phyloP scores from a whole-genome alignment of 2,113 vertebrate genomes.

The Upupa epops region DNA sequence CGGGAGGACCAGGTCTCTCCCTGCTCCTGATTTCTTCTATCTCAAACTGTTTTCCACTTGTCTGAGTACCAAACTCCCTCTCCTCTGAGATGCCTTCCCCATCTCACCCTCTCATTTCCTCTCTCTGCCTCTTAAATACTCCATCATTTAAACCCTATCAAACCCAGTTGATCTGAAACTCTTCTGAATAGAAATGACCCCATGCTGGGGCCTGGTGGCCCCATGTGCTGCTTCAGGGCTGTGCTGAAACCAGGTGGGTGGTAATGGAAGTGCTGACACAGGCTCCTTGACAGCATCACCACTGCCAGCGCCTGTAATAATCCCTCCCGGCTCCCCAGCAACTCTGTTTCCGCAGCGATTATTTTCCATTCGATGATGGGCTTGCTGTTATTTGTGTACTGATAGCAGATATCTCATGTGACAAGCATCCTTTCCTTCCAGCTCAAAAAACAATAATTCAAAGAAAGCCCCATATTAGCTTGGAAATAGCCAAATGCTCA shows the following conservation, averaged over 20 bases:
- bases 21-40: neutral
- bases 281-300: slow-evolving; percentile 38
- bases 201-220: neutral
- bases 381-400: slow-evolving; percentile 69
- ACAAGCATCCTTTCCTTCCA: slow-evolving; percentile 67
- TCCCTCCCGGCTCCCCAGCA: slow-evolving; percentile 28
- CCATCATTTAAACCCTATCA: slow-evolving; percentile 56
- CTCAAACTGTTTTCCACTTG: slow-evolving; percentile 26
- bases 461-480: slow-evolving; percentile 59
- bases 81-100: neutral
- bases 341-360: slow-evolving; percentile 52
- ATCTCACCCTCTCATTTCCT: slow-evolving; percentile 2
- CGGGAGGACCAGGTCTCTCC: neutral
- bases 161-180: slow-evolving; percentile 58
- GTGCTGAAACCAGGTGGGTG: slow-evolving; percentile 42
- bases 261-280: slow-evolving; percentile 70
- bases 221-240: neutral
- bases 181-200: slow-evolving; percentile 58
- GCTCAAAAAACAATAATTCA: slow-evolving; percentile 68
- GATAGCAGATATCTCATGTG: slow-evolving; percentile 70
- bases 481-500: slow-evolving; percentile 38
- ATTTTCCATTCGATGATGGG: slow-evolving; percentile 60
- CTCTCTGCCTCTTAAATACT: slow-evolving; percentile 51
- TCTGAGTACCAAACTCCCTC: neutral
- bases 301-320: slow-evolving; percentile 54